Evolutionary conservation across 2,113 vertebrate species (phyloP), one percentile per base, ranked within the genome.

Genomic region (Sphyrna mokarran): DNA sequence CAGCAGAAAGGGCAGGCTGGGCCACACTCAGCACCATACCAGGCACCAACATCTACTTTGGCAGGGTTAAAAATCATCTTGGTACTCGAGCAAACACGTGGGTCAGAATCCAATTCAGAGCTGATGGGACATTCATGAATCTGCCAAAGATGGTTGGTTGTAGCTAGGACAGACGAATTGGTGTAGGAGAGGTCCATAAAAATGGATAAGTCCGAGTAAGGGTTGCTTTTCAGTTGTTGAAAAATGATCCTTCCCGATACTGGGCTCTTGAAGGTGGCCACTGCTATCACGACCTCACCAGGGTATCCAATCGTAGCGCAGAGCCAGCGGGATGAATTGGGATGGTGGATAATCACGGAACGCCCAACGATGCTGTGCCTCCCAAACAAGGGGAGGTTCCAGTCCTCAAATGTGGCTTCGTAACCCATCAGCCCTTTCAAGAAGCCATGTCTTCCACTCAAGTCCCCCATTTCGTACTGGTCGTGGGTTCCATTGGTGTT

Each of bases 341-440:
- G 70, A 76, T 94, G 58, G 86, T 98, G 98, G 69, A 98, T 96
- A 8, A 98, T 98, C 3, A 98, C 95, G 7, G 98, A 98, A 29
- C 98, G 98, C 14, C 98, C 98, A 3, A 98, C 96, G 18, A 98
- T 98, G 96, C 98, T 98, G 96, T 98, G 98, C 8, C 0, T 76
- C 83, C 98, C 98, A 96, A 98, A 98, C 0, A 98, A 97, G 94
- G 98, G 98, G 13, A 98, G 97, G 95, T 97, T 98, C 96, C 97
- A 98, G 96, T 98, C 98, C 0, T 0, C 91, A 80, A 98, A 97
- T 2, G 89, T 91, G 43, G 2, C 13, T 2, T 96, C 78, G n/a
- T 96, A 54, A 5, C 91, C 68, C 14, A 95, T 95, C 83, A 0
- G 13, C 6, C 66, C 96, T 18, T 85, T 37, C 48, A 98, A 96